phyloP scores from a whole-genome alignment of 2,113 vertebrate genomes.

The Sander lucioperca region DNA sequence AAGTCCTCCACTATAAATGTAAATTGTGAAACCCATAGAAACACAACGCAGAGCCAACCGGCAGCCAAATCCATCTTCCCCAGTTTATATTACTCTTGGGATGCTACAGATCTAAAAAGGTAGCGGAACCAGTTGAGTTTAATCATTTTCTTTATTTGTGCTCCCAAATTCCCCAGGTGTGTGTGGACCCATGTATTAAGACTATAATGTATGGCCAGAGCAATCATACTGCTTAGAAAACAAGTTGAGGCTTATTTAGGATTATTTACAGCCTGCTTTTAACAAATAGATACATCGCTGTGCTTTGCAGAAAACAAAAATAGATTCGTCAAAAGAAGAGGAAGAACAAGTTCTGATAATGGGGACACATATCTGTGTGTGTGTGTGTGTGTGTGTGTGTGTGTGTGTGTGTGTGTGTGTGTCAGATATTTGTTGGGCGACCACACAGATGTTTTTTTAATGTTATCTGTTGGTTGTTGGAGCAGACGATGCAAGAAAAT shows the following conservation, averaged over 20 bases:
- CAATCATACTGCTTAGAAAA: slow-evolving; percentile 42
- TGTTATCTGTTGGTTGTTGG: too few species aligned
- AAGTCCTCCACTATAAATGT: slow-evolving; percentile 39
- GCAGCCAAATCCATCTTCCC: slow-evolving; percentile 66
- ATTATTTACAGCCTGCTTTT: slow-evolving; percentile 55
- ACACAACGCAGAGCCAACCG: slow-evolving; percentile 20
- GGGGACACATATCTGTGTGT: not conserved
- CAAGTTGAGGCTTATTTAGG: slow-evolving; percentile 22
- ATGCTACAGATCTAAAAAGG: slow-evolving; percentile 54
- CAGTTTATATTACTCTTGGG: slow-evolving; percentile 66
- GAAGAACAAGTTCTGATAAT: slow-evolving; percentile 1
- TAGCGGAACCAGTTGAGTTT: slow-evolving; percentile 58
- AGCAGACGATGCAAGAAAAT: too few species aligned
- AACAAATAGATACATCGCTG: slow-evolving; percentile 34
- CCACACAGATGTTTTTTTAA: too few species aligned
- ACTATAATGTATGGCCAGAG: slow-evolving; percentile 52
- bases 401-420: not conserved
- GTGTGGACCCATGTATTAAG: slow-evolving; percentile 18
- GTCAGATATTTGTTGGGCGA: too few species aligned
- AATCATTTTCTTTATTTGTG: slow-evolving; percentile 65
- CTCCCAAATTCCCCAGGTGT: slow-evolving; percentile 52
- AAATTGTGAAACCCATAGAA: slow-evolving; percentile 48
- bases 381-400: not conserved
- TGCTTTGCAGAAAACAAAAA: slow-evolving; percentile 30
- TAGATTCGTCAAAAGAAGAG: slow-evolving; percentile 26